Evolutionary conservation across 2,113 vertebrate genomes (phyloP).

Genomic region (Microtus ochrogaster): DNA sequence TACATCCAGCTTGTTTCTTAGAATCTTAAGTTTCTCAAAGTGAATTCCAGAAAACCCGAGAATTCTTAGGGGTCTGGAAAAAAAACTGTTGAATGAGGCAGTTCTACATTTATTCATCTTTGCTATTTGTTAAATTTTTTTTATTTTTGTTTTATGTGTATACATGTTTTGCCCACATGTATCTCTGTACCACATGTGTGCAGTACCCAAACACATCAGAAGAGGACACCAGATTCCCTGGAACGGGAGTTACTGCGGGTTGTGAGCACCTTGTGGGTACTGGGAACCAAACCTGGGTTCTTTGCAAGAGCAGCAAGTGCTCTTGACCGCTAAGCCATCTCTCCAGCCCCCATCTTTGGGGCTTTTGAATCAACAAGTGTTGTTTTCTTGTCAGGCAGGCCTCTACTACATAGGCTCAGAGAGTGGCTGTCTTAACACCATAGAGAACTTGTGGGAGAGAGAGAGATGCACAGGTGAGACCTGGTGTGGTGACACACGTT

Average conservation of each 20-base stretch:
- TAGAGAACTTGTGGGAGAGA: background rate
- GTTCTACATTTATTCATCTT: background rate
- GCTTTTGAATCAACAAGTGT: background rate
- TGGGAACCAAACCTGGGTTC: background rate
- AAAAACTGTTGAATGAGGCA: accelerated
- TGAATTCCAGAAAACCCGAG: background rate
- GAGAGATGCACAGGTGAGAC: background rate
- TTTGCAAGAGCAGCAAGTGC: background rate
- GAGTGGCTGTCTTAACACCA: background rate
- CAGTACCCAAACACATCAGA: background rate
- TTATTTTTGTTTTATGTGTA: background rate
- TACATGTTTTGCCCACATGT: too few relatives aligned
- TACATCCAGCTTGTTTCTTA: background rate
- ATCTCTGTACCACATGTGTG: background rate
- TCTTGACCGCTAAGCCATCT: background rate
- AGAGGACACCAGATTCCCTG: background rate
- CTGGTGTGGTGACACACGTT: background rate
- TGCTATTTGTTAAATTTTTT: background rate
- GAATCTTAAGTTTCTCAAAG: slow-evolving; percentile 23
- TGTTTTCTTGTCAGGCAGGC: background rate
- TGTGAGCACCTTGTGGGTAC: background rate
- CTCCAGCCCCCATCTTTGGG: too few relatives aligned
- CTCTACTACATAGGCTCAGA: background rate
- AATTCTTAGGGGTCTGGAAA: background rate
- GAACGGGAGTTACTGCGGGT: background rate